Evolutionary conservation across 2,113 vertebrate species (phyloP).

Genomic region (Poicephalus meyeri): DNA sequence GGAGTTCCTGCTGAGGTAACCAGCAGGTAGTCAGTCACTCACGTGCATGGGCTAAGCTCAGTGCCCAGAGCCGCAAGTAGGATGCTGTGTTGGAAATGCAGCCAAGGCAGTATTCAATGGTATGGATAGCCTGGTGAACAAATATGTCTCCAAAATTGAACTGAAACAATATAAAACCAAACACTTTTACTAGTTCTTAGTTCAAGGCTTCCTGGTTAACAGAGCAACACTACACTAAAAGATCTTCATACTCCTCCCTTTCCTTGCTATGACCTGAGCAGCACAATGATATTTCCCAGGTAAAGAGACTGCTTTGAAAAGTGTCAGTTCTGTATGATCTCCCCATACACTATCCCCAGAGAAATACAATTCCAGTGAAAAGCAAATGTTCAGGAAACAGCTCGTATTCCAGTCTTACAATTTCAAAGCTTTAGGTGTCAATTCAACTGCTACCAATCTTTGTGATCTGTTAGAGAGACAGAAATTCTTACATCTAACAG

Average conservation of each 20-base stretch:
- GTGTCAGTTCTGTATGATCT: neutral
- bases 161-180: constrained; percentile 49
- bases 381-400: neutral
- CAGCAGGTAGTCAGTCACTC: constrained; percentile 27
- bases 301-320: neutral
- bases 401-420: neutral
- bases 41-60: constrained; percentile 82
- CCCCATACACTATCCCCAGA: neutral
- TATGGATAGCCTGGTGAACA: constrained; percentile 82
- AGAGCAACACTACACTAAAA: neutral
- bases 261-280: neutral
- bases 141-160: constrained; percentile 76
- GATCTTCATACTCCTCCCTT: neutral
- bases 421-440: neutral
- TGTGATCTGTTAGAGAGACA: neutral
- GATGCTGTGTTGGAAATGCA: constrained; percentile 85
- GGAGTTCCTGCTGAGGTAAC: neutral
- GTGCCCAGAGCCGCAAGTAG: constrained; percentile 80
- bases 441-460: neutral
- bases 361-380: neutral
- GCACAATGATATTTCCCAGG: neutral
- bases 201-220: neutral
- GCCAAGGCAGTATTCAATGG: constrained; percentile 82
- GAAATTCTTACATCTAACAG: neutral
- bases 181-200: neutral